A percentile compares a stretch with the other conserved stretches of the same genome.
phyloP scores from a whole-genome alignment of 2,113 vertebrate genomes.

The Arenaria interpres region DNA sequence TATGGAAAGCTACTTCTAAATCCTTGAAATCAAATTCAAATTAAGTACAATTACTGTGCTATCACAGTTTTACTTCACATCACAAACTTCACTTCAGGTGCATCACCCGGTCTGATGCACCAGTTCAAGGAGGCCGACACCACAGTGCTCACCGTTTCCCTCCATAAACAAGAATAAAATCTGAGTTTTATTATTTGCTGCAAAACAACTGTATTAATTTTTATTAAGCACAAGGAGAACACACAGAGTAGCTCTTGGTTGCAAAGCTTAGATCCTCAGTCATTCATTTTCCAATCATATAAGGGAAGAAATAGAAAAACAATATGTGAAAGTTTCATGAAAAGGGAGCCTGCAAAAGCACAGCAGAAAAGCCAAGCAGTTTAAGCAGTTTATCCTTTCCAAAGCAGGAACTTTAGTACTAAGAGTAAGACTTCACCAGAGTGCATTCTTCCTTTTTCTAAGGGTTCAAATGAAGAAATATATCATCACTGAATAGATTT shows the following conservation, averaged over 20 bases:
- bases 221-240: not conserved
- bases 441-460: not conserved
- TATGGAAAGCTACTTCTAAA: not conserved
- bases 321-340: not conserved
- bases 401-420: not conserved
- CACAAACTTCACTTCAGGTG: not conserved
- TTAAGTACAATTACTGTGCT: not conserved
- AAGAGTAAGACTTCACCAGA: not conserved
- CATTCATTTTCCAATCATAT: not conserved
- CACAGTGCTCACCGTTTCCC: not conserved
- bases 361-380: not conserved
- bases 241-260: not conserved
- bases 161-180: not conserved
- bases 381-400: not conserved
- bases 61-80: not conserved
- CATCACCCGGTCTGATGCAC: not conserved
- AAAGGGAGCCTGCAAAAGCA: not conserved
- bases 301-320: not conserved
- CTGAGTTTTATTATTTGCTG: not conserved
- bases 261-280: not conserved
- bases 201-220: not conserved
- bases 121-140: not conserved
- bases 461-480: not conserved
- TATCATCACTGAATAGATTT: not conserved
- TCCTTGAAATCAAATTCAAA: not conserved